Evolutionary conservation across 2,113 vertebrate species (phyloP), one percentile per base, ranked within the genome.

Genomic region (Labeo rohita): DNA sequence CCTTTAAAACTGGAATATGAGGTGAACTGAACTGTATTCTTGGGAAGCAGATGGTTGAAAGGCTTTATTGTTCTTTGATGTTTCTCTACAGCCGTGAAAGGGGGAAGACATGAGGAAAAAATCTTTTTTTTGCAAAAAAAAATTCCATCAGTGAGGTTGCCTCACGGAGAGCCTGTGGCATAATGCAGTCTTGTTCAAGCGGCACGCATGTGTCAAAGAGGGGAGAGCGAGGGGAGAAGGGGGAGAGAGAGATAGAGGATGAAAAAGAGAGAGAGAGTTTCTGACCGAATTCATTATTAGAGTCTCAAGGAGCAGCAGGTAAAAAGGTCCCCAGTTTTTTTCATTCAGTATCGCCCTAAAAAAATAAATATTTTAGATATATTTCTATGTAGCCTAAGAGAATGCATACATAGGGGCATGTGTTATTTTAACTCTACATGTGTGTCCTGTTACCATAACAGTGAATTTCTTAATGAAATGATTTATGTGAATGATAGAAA

Each of bases 231-330:
- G 49, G 65, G 39, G 88, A 74, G 59, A 78, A 54, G 34, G 88
- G 34, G 70, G 85, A 16, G 54, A 70, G 56, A 36, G 75, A 82
- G 81, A 75, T 77, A 79, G 23, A 89, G 83, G 85, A 52, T 50
- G 15, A 49, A 39, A 89, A 84, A 87, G 89, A 65, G 83, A 28
- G 82, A 80, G 75, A 11, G 79, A 87, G 80, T 88, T 91, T 78
- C 79, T 89, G 90, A 75, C 85, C 92, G 89, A 91, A 93, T 91
- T 92, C 92, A 89, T 93, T 93, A 92, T 95, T 90, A 90, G 97
- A 97, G 97, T 96, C 96, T 94, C 96, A 96, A 93, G 97, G 98
- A 95, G 94, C 96, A 95, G 95, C 95, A 97, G 97, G 98, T 97
- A 96, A 97, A 97, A 96, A 93, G 97, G 97, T 97, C 88, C 90